Percentiles rank a stretch among this genome's conserved stretches.
Conservation (phyloP, 2,797 vertebrate genomes). For the Arrhamphus sclerolepis region DNA sequence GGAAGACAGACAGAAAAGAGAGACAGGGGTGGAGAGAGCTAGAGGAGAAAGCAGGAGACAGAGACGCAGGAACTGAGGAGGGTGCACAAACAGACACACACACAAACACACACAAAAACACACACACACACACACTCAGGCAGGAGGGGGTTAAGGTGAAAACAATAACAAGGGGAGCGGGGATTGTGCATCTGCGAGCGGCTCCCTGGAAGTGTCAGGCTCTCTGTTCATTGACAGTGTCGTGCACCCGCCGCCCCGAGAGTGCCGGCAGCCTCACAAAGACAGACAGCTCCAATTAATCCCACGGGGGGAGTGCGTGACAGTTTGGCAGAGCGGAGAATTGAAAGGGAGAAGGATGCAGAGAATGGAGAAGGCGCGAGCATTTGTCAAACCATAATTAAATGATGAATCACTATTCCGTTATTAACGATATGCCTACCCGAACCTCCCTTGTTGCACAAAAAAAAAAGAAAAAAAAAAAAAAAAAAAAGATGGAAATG, state of each 20-base stretch:
- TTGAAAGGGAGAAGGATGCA: conserved; percentile 97
- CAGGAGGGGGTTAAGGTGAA: conserved; percentile 80
- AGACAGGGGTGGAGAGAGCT: conserved; percentile 42
- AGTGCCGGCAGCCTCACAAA: conserved; percentile 90
- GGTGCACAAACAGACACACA: conserved; percentile 32
- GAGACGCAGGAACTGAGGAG: conserved; percentile 42
- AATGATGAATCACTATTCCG: conserved; percentile 99
- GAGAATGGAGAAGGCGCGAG: conserved; percentile 96
- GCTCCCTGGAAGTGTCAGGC: conserved; percentile 87
- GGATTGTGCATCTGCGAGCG: conserved; percentile 78
- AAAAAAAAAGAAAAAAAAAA: conserved; percentile 38
- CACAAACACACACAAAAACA: conserved; percentile 17
- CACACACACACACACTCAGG: conserved; percentile 27
- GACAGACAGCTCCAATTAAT: conserved; percentile 99
- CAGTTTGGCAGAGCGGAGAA: conserved; percentile 97
- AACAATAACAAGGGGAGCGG: conserved; percentile 81
- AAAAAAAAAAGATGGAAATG: conserved; percentile 43
- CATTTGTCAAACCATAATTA: conserved; percentile 99
- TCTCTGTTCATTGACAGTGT: conserved; percentile 89
- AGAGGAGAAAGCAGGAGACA: conserved; percentile 34
- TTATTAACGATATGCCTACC: conserved; percentile 89
- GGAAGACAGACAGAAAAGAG: conserved; percentile 35
- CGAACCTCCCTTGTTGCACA: conserved; percentile 63
- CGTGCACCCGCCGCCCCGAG: conserved; percentile 90
- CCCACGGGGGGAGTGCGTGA: conserved; percentile 94